Base-by-base conservation (phyloP, 1,140 invertebrate species). In the Daktulosphaira vitifoliae region DNA sequence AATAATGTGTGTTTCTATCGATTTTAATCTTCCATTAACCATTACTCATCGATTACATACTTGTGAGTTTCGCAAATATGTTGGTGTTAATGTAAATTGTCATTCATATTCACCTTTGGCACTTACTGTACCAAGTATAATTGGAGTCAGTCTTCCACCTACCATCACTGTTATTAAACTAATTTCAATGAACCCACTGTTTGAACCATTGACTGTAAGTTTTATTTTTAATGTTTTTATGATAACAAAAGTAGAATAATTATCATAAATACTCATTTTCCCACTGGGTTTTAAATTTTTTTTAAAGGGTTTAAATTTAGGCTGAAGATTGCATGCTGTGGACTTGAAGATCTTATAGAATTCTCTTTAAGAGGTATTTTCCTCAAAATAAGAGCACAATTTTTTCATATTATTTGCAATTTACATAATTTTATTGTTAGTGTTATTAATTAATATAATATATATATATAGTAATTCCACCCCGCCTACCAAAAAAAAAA, bases 281-380 rank as follows among this genome's bases (percentile, higher is more conserved):
- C 29, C 20, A 5, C 29, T 22, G 25, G 42, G 56, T 46, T 62
- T 26, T 29, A 62, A 3, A 62, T 33, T 56, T n/a, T 6, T 6
- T 33, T 6, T 33, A 11, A 48, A 25, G 42, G 16, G 42, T 29
- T 62, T 48, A 48, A 62, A 46, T 62, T 62, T 62, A 62, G 42
- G 56, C 56, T 29, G 56, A 62, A 62, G 56, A 62, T 44, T 62
- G 56, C 56, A 62, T 62, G 42, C 56, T 48, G 56, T 48, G 56
- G 42, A 62, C 25, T 33, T 62, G 42, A 62, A 62, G 56, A 62
- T 6, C 29, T 33, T 33, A 5, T 33, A 48, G 13, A 29, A 23
- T 44, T 62, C 56, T 16, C 44, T 44, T 62, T 62, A n/a, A 25
- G 56, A 62, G 56, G 56, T 62, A 62, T 62, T 62, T 62, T 46